A percentile compares a stretch with the other conserved stretches of the same genome.
Conservation (phyloP, 2,797 vertebrate genomes). For the Nasua narica region DNA sequence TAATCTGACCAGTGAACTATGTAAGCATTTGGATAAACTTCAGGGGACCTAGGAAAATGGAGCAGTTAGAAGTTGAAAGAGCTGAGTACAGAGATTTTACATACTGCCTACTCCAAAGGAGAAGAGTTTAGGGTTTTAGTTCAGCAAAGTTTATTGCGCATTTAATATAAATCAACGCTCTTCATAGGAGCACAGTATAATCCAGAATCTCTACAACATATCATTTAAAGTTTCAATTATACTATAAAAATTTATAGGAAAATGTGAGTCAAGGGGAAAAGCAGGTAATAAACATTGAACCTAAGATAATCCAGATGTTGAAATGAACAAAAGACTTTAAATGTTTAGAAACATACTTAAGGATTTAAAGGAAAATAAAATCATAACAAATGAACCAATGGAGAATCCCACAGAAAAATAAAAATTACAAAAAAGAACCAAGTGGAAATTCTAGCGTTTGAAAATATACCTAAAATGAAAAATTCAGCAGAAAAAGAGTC, state of each 20-base stretch:
- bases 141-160: neutral
- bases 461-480: constrained; percentile 13
- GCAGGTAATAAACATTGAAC: neutral
- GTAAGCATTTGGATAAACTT: neutral
- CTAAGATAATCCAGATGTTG: neutral
- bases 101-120: neutral
- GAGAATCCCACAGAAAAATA: neutral
- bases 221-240: neutral
- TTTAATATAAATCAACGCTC: neutral
- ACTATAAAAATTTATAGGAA: neutral
- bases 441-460: neutral
- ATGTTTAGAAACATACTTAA: neutral
- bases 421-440: neutral
- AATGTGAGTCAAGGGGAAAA: neutral
- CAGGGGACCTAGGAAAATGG: neutral
- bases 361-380: neutral
- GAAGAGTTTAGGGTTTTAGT: neutral
- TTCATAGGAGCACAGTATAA: neutral
- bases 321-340: neutral
- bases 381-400: neutral
- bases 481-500: neutral
- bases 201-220: neutral
- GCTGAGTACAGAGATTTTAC: neutral
- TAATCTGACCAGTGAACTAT: neutral
- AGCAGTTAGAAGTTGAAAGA: neutral